These are phyloP conservation scores for Pardosa pseudoannulata DNA, from an alignment of 2,888 invertebrate genomes.

Conservation along the genomic window DNA sequence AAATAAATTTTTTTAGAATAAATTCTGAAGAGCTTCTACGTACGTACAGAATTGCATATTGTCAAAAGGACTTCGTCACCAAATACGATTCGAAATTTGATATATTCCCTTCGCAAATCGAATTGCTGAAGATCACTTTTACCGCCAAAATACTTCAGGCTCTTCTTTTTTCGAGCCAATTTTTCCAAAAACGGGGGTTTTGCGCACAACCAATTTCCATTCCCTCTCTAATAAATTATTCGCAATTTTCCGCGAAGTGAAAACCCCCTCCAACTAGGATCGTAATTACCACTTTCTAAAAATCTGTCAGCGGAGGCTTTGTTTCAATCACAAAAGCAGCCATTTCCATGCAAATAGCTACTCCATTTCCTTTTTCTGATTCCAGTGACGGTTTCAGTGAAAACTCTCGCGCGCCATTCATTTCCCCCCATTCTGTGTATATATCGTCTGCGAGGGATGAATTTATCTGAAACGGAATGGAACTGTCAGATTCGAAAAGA, in stretches of 20 bases:
- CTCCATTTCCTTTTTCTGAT: slow-evolving; percentile 14
- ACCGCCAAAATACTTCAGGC: too few species aligned
- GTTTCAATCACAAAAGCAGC: slow-evolving; percentile 12
- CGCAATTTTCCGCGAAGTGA: neutral
- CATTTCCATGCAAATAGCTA: slow-evolving; percentile 9
- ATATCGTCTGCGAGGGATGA: slow-evolving; percentile 12
- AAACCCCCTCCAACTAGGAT: neutral
- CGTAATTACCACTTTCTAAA: neutral
- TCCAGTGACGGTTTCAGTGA: slow-evolving; percentile 13
- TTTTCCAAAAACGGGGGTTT: too few species aligned
- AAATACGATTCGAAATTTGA: too few species aligned
- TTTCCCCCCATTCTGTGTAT: neutral
- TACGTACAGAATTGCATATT: too few species aligned
- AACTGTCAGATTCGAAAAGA: slow-evolving; percentile 2
- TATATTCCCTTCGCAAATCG: too few species aligned
- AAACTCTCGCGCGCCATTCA: slow-evolving; percentile 1
- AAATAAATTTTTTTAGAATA: too few species aligned
- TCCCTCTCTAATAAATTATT: neutral
- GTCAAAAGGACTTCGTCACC: too few species aligned
- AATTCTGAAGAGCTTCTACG: too few species aligned
- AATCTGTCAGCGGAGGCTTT: neutral
- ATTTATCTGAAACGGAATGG: slow-evolving; percentile 16
- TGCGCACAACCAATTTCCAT: neutral
- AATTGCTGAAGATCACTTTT: too few species aligned
- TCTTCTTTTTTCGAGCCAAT: too few species aligned